These are phyloP conservation scores for Hyaena hyaena DNA, from an alignment of 2,113 vertebrate genomes.

Conservation along the genomic window DNA sequence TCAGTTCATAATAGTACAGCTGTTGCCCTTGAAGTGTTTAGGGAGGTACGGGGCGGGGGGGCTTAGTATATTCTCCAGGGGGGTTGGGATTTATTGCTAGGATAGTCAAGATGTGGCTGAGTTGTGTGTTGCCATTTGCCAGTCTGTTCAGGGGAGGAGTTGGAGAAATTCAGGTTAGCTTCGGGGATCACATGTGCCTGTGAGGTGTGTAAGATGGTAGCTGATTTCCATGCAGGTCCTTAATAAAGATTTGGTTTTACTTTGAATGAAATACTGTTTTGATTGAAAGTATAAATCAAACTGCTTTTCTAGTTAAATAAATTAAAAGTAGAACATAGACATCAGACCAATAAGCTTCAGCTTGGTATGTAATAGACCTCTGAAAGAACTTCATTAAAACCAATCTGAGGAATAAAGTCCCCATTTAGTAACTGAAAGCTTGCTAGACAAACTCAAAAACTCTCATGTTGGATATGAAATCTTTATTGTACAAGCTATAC, in stretches of 20 bases:
- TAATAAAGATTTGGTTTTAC: constrained; percentile 53
- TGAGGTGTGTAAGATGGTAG: not conserved
- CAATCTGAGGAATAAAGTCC: not conserved
- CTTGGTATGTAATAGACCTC: not conserved
- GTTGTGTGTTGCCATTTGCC: constrained; percentile 10
- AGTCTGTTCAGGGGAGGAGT: not conserved
- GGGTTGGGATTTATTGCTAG: not conserved
- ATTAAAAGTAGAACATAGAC: constrained; percentile 18
- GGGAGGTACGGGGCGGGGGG: not conserved
- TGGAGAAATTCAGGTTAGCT: not conserved
- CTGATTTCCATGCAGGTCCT: not conserved
- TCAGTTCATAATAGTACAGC: constrained; percentile 7
- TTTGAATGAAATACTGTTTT: constrained; percentile 23
- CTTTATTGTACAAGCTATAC: not conserved
- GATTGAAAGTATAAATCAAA: constrained; percentile 37
- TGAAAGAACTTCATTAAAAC: not conserved
- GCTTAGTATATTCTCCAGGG: not conserved
- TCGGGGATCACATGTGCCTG: not conserved
- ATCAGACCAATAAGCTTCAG: not conserved
- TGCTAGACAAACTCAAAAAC: not conserved
- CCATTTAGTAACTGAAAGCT: constrained; percentile 17
- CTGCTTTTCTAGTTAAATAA: constrained; percentile 31
- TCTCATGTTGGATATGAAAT: constrained; percentile 16
- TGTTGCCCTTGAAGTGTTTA: not conserved
- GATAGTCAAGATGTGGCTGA: not conserved